Base-by-base conservation (phyloP, 2,888 invertebrate species). In the Auanema freiburgensis region DNA sequence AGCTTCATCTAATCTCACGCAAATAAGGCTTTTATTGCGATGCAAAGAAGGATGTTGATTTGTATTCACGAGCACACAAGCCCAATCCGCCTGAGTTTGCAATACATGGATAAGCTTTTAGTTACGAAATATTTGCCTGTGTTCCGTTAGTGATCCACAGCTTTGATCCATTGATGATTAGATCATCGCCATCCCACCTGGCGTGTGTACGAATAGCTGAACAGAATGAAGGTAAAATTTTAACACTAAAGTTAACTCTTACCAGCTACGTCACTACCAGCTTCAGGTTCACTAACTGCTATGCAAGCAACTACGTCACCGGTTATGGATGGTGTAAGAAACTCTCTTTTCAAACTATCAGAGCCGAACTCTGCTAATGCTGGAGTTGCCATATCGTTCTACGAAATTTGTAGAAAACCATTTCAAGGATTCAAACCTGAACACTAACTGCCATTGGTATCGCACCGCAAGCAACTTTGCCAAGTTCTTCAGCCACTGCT, bases 131-230 rank as follows among this genome's bases (percentile, higher is more conserved):
- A 16, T 44, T 11, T n/a, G 64, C 66, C 57, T 76, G 76, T 21
- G 81, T 77, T 0, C 86, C 88, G 73, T 86, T 88, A 3, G 88
- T 88, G 50, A 86, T 88, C 88, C 88, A 88, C 87, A 87, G 87
- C 76, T 88, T 88, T 24, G 85, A 84, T 0, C 88, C 88, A 76
- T 88, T 88, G 46, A 88, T 88, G 14, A 88, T 81, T n/a, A 84
- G 72, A 69, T 86, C 86, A 64, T 84, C 84, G 12, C 85, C 86
- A 43, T 84, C 73, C 61, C 84, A 81, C 33, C 83, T 84, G 10
- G 88, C 88, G 44, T 72, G 84, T 1, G 88, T 88, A 71, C 84
- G 72, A 42, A 87, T 85, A 58, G 83, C 86, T 85, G 70, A 59
- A 77, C 12, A 43, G 43, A 43, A 43, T 43, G 12, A 12, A 43